phyloP scores from a whole-genome alignment of 2,113 vertebrate genomes.

The Mesoclemmys tuberculata region DNA sequence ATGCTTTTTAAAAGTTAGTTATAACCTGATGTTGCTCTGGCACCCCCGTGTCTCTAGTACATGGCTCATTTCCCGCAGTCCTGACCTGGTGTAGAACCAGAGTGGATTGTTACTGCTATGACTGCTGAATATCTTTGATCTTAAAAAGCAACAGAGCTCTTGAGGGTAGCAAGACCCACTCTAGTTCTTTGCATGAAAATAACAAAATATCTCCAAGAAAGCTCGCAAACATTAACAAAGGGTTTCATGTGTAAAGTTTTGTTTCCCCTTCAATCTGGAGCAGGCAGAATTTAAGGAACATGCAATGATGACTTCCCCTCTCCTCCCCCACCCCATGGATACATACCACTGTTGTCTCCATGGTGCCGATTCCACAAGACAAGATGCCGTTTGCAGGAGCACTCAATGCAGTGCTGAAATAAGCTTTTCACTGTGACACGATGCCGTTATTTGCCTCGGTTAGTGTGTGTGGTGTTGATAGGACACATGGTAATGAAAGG shows the following conservation, averaged over 20 bases:
- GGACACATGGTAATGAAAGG: neutral
- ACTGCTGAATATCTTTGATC: neutral
- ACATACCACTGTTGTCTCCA: neutral
- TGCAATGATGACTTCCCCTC: neutral
- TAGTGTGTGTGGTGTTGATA: neutral
- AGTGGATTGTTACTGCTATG: neutral
- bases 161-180: neutral
- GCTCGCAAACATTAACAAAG: neutral
- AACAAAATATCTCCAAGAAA: neutral
- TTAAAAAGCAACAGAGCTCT: neutral
- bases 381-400: neutral
- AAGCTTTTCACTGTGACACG: neutral
- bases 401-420: neutral
- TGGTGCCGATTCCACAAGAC: neutral
- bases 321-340: neutral
- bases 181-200: neutral
- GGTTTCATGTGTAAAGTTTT: neutral
- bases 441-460: accelerated
- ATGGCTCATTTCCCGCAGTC: neutral
- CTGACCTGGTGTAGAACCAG: neutral
- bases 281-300: neutral
- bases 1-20: neutral
- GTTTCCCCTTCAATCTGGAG: neutral
- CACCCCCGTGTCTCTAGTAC: no score
- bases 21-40: accelerated